Evolutionary conservation across 2,888 invertebrate species (phyloP), one percentile per base, ranked within the genome.

Genomic region (Perdita meconis): DNA sequence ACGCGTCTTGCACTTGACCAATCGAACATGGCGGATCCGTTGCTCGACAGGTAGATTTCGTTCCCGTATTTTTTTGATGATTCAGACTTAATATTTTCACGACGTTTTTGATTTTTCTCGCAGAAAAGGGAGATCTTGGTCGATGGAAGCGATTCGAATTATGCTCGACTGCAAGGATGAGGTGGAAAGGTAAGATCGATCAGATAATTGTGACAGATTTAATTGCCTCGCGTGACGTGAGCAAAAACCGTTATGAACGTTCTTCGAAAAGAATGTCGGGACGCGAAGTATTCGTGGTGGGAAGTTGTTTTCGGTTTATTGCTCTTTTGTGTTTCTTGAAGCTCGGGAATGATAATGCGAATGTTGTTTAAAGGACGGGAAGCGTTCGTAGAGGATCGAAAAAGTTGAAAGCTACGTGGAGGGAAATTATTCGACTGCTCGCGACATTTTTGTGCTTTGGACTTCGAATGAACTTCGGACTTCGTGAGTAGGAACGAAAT

Each of bases 151-250:
- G 30, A 30, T n/a, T n/a, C n/a, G 30, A 30, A 6, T 30, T 30
- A 30, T 6, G 30, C 2, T 2, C 30, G 6, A 30, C 6, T 34
- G 13, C 24, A 22, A 22, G 30, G 53, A 34, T n/a, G 30, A 26
- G 38, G 19, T 26, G 47, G 57, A 38, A 26, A 42, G 56, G 80
- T 70, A 70, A 42, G 50, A 38, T 34, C 40, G 61, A 79, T 80
- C 63, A 69, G 66, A 68, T 79, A 79, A 79, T 65, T 57, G 68
- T 44, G 53, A 53, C 64, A 55, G 57, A 63, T 44, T 22, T 73
- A 82, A 81, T 81, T 73, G 61, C 60, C 13, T 82, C 44, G 81
- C 82, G 81, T 81, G 82, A 81, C 57, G 44, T 30, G 42, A 30
- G 22, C 47, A 34, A 57, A 47, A 51, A 44, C 51, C 57, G 30